A percentile compares a stretch with the other conserved stretches of the same genome.
Evolutionary conservation across 1,140 invertebrate species (phyloP).

Genomic region (Adelges cooleyi): DNA sequence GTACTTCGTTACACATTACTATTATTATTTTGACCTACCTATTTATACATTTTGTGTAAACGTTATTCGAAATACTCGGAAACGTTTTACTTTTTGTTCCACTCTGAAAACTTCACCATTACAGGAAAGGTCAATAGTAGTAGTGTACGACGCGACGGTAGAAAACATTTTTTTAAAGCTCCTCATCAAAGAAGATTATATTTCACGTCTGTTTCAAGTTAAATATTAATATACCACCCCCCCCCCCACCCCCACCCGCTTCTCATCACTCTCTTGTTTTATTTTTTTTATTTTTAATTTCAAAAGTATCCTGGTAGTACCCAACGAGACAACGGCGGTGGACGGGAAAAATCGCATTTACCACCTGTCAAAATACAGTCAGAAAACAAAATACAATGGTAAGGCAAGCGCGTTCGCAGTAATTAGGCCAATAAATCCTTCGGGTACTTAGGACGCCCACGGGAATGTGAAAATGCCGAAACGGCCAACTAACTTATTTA

Average conservation of each 20-base stretch:
- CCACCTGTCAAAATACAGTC: slow-evolving; percentile 19
- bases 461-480: background rate
- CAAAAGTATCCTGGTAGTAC: background rate
- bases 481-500: slow-evolving; percentile 12
- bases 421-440: slow-evolving; percentile 7
- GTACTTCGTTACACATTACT: too few species aligned
- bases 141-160: too few species aligned
- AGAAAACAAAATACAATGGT: slow-evolving; percentile 4
- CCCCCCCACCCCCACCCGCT: background rate
- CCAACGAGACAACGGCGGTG: too few species aligned
- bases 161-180: background rate
- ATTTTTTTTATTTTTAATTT: background rate
- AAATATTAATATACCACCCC: background rate
- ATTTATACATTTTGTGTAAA: too few species aligned
- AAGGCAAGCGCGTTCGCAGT: background rate
- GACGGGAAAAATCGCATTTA: slow-evolving; percentile 1
- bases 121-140: too few species aligned
- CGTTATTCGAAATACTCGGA: too few species aligned
- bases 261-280: background rate
- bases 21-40: too few species aligned
- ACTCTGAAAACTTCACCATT: too few species aligned
- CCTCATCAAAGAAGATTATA: background rate
- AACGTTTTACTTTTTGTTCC: too few species aligned
- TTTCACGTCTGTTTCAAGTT: background rate
- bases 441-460: slow-evolving; percentile 6